These are phyloP conservation scores for Polyommatus iphigenia DNA, from an alignment of 2,888 invertebrate genomes.

Conservation along the genomic window DNA sequence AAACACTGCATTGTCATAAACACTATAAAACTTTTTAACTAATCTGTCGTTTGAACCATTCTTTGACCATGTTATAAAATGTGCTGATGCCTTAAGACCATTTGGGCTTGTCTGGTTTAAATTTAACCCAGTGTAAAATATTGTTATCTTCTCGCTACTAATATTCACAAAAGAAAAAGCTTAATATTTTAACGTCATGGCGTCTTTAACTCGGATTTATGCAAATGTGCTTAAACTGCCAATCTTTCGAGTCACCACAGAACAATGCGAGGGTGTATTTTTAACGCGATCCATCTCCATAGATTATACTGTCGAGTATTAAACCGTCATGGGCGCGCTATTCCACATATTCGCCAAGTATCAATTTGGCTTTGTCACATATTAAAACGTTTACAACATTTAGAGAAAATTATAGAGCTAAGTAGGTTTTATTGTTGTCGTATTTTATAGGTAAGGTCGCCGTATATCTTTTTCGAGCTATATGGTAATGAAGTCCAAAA, in stretches of 20 bases:
- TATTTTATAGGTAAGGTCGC: not conserved
- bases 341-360: not conserved
- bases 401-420: not conserved
- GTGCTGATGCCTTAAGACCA: no score
- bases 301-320: not conserved
- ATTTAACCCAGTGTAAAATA: no score
- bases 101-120: no score
- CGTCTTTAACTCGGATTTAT: not conserved
- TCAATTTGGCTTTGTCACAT: not conserved
- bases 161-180: no score
- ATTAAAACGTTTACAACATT: not conserved
- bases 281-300: constrained; percentile 1
- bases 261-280: constrained; percentile 58
- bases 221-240: not conserved
- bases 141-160: no score
- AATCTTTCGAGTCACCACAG: constrained; percentile 45
- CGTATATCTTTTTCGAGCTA: no score
- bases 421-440: not conserved
- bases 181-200: no score
- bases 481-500: no score
- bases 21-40: no score
- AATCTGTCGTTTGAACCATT: no score
- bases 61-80: no score
- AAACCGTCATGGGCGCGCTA: constrained; percentile 5
- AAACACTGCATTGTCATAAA: no score